These are phyloP conservation scores for Zygothrica quintamaculata DNA, from an alignment of 2,888 invertebrate species.

Conservation along the genomic window DNA sequence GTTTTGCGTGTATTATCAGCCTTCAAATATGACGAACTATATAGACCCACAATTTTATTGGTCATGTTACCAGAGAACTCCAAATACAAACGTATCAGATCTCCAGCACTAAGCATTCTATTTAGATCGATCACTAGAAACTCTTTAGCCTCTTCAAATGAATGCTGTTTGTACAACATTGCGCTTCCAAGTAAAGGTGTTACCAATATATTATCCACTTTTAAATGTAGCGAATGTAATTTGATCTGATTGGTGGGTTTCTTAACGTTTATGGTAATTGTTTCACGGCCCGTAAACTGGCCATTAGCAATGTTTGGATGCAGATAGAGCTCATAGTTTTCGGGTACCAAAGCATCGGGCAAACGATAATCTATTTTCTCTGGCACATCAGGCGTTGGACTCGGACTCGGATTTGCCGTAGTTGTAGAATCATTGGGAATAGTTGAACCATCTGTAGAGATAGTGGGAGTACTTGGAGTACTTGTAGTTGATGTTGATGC, in stretches of 20 bases:
- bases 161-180: conserved; percentile 18
- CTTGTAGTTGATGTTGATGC: conserved; percentile 49
- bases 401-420: neutral
- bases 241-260: conserved; percentile 85
- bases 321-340: conserved; percentile 88
- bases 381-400: no score
- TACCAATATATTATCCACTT: conserved; percentile 76
- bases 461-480: conserved; percentile 28
- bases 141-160: conserved; percentile 71
- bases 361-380: conserved; percentile 85
- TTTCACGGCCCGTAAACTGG: conserved; percentile 86
- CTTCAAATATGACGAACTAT: conserved; percentile 88
- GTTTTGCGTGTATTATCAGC: conserved; percentile 81
- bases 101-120: conserved; percentile 46
- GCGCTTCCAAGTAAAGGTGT: neutral
- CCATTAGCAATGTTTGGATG: conserved; percentile 87
- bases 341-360: conserved; percentile 87
- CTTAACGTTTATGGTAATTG: conserved; percentile 85
- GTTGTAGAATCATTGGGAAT: no score
- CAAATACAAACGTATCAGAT: conserved; percentile 53
- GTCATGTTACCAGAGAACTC: conserved; percentile 88
- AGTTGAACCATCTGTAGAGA: no score
- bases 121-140: conserved; percentile 77
- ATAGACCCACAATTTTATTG: conserved; percentile 90
- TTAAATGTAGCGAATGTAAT: conserved; percentile 87